Evolutionary conservation across 2,113 vertebrate species (phyloP).

Genomic region (Perccottus glenii): DNA sequence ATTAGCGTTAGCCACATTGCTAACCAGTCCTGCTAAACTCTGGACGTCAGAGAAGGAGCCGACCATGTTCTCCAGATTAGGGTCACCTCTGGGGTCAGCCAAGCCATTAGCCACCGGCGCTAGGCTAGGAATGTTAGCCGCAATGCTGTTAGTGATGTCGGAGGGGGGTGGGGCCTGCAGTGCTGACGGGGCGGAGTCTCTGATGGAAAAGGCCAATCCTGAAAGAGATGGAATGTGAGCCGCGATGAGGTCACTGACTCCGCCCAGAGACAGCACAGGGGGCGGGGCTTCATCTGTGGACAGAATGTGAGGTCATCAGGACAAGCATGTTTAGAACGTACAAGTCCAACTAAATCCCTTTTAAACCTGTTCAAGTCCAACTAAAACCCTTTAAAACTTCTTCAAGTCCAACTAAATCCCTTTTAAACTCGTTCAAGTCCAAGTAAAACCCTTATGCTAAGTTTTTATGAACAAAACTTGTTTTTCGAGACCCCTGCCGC

Average conservation of each 20-base stretch:
- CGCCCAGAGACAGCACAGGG: conserved; percentile 6
- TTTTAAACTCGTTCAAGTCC: no score
- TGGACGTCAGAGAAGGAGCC: conserved; percentile 51
- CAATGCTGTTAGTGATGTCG: conserved; percentile 27
- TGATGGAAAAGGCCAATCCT: background rate
- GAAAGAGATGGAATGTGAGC: conserved; percentile 51
- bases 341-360: no score
- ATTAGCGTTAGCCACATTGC: conserved; percentile 14
- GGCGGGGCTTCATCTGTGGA: conserved; percentile 37
- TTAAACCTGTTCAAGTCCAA: no score
- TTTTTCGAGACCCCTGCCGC: no score
- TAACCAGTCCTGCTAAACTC: conserved; percentile 26
- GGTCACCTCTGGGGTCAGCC: conserved; percentile 5
- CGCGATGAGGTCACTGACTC: conserved; percentile 47
- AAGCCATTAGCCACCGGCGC: conserved; percentile 23
- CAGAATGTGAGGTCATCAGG: conserved; percentile 28
- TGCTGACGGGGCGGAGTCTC: background rate
- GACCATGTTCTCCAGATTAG: conserved; percentile 28
- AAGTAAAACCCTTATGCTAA: no score
- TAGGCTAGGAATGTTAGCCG: conserved; percentile 42
- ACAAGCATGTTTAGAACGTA: background rate
- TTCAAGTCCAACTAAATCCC: no score
- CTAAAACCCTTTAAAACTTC: no score
- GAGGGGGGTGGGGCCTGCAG: background rate
- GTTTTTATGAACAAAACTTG: no score